phyloP scores from a whole-genome alignment of 2,797 vertebrate species.

The Arctocebus calabarensis region DNA sequence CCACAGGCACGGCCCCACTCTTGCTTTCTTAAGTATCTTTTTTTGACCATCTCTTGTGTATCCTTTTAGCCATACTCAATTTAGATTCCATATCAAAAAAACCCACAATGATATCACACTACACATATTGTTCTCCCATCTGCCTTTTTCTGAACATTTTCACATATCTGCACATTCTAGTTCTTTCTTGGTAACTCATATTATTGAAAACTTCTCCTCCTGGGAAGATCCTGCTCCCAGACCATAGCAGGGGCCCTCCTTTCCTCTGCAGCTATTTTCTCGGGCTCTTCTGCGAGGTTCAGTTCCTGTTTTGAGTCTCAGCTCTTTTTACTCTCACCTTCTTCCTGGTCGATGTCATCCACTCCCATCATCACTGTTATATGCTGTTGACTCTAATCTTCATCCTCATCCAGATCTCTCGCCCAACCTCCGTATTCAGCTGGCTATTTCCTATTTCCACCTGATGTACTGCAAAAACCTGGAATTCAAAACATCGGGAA shows the following conservation, averaged over 20 bases:
- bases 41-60: background rate
- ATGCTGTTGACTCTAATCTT: background rate
- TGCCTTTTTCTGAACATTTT: background rate
- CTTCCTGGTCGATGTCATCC: background rate
- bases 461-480: background rate
- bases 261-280: background rate
- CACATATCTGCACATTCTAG: background rate
- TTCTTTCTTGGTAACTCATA: background rate
- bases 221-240: background rate
- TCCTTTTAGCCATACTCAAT: background rate
- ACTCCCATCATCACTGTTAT: background rate
- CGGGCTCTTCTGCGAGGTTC: background rate
- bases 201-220: background rate
- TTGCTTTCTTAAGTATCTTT: background rate
- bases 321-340: background rate
- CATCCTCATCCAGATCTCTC: background rate
- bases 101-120: background rate
- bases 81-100: background rate
- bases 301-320: background rate
- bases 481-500: background rate
- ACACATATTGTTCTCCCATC: background rate
- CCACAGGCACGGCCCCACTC: background rate
- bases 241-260: background rate
- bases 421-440: background rate
- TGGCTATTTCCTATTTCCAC: background rate